Conservation (phyloP, 2,888 invertebrate species). For the Orthonychiurus folsomi region DNA sequence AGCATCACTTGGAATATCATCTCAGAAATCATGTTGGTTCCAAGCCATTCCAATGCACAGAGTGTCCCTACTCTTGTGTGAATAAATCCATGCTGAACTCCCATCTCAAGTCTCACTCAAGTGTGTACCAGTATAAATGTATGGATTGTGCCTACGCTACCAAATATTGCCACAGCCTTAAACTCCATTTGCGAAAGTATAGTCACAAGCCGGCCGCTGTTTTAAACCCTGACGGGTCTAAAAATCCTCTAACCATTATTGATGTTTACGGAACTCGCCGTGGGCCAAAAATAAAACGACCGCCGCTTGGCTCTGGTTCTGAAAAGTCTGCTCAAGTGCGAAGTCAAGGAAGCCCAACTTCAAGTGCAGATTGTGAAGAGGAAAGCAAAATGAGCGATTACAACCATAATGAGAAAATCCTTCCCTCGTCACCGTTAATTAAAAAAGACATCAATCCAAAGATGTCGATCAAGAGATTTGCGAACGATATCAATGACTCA, state of each 20-base stretch:
- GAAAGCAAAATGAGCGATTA: background rate
- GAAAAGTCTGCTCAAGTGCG: background rate
- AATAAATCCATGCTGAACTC: slow-evolving; percentile 99
- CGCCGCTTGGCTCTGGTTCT: slow-evolving; percentile 10
- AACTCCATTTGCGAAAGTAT: slow-evolving; percentile 87
- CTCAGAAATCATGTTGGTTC: slow-evolving; percentile 86
- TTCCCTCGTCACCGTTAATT: background rate
- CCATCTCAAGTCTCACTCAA: slow-evolving; percentile 48
- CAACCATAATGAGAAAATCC: background rate
- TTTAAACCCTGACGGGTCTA: slow-evolving; percentile 76
- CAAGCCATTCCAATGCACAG: slow-evolving; percentile 88
- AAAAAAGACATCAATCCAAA: background rate
- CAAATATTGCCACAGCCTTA: slow-evolving; percentile 95
- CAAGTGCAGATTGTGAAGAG: background rate
- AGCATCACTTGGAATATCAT: slow-evolving; percentile 97
- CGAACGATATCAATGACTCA: slow-evolving; percentile 7
- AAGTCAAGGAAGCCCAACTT: background rate
- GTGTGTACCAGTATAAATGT: slow-evolving; percentile 85
- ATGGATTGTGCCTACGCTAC: slow-evolving; percentile 89
- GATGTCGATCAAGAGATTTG: background rate
- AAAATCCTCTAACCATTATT: slow-evolving; percentile 76
- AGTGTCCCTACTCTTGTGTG: slow-evolving; percentile 85
- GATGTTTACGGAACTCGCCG: slow-evolving; percentile 84
- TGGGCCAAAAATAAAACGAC: slow-evolving; percentile 49
- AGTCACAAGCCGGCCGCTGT: slow-evolving; percentile 80